phyloP scores from a whole-genome alignment of 2,888 invertebrate species.

The Octonoba sinensis region DNA sequence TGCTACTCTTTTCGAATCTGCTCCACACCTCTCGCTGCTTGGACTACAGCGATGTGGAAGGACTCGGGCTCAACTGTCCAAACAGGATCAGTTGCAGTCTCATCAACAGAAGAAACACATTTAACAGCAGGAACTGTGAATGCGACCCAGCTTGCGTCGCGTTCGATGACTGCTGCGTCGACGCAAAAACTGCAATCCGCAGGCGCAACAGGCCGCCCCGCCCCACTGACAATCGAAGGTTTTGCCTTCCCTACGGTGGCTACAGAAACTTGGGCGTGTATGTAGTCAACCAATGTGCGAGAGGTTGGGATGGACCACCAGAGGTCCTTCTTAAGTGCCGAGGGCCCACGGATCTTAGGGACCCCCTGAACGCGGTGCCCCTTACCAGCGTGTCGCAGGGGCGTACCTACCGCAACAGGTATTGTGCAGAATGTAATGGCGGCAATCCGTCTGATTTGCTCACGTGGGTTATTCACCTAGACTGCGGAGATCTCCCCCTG shows the following conservation, averaged over 20 bases:
- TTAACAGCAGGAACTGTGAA: constrained; percentile 27
- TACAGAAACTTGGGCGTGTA: constrained; percentile 12
- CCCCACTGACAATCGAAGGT: background rate
- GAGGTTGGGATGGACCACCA: background rate
- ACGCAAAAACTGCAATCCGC: background rate
- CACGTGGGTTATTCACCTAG: background rate
- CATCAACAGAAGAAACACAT: background rate
- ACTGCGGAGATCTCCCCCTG: background rate
- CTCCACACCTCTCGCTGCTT: background rate
- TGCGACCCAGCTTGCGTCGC: constrained; percentile 14
- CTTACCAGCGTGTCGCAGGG: constrained; percentile 2
- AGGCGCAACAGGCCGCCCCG: background rate
- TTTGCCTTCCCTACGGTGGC: constrained; percentile 18
- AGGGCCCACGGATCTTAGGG: background rate
- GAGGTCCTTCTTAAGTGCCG: constrained; percentile 2
- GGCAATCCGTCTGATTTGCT: constrained; percentile 63
- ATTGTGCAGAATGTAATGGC: constrained; percentile 72
- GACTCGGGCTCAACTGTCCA: constrained; percentile 12
- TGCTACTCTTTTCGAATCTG: background rate
- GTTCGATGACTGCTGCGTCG: constrained; percentile 39
- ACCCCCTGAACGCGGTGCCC: constrained; percentile 22
- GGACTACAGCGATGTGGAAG: constrained; percentile 9
- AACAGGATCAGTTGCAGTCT: constrained; percentile 10
- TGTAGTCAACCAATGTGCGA: constrained; percentile 16
- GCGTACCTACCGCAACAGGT: constrained; percentile 68